Evolutionary conservation across 2,888 invertebrate genomes (phyloP), one percentile per base, ranked within the genome.

Genomic region (Agrilus mali): DNA sequence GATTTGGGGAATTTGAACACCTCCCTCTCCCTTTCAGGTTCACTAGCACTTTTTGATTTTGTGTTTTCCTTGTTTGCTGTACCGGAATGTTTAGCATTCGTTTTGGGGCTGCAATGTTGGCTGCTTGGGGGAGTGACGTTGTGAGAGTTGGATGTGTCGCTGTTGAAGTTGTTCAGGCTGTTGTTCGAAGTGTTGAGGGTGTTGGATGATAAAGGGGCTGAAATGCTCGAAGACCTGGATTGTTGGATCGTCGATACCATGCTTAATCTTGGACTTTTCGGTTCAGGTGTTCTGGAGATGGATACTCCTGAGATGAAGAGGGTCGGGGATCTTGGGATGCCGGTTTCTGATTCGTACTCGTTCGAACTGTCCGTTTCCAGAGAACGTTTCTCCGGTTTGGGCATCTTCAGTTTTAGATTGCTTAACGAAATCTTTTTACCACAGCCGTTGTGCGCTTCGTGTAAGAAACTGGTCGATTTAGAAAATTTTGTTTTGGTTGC

Each of bases 231-330:
- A 8, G 72, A 71, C 35, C 71, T 63, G 38, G 68, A 67, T 57
- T 68, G 67, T 48, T 70, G 58, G n/a, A 69, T 70, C 36, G 48
- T 51, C 13, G 63, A 59, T 31, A 61, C 61, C 31, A 66, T 50
- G 38, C 57, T 59, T 48, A 64, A 56, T 27, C 53, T 51, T 6
- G 53, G 53, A 16, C 51, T 51, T 50, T 70, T 68, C 27, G 71
- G 70, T 59, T 72, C 72, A 10, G 72, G 69, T 7, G 72, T 72
- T 17, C 74, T 61, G 33, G 70, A 72, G 50, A 74, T 74, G n/a
- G 73, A 72, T 8, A 74, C 73, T 17, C 74, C 74, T 17, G 72
- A 72, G 47, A 74, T 74, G 55, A 71, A 73, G n/a, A 74, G 57
- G 1, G 74, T 74, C 8, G 74, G 73, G 3, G 72, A 72, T 54